Evolutionary conservation across 1,140 invertebrate species (phyloP).

Genomic region (Meloidogyne exigua): DNA sequence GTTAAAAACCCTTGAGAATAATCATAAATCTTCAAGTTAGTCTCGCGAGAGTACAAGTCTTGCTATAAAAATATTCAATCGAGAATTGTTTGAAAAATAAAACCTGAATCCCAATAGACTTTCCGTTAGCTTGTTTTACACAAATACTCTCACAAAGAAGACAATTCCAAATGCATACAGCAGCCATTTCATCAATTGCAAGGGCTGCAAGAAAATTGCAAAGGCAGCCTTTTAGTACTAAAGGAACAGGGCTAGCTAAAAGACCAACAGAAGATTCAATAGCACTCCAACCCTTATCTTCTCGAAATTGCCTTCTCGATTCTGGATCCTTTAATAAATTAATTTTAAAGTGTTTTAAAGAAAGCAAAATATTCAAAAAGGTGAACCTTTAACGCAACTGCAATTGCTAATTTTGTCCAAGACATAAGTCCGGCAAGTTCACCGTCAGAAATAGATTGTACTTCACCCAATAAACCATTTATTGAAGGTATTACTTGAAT

Average conservation of each 20-base stretch:
- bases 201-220: constrained; percentile 37
- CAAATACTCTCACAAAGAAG: constrained; percentile 39
- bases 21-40: constrained; percentile 33
- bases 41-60: constrained; percentile 39
- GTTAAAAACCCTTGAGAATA: constrained; percentile 39
- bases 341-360: neutral
- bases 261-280: constrained; percentile 35
- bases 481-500: constrained; percentile 10
- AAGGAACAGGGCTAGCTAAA: constrained; percentile 25
- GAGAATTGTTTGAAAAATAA: neutral
- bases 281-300: constrained; percentile 27
- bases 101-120: constrained; percentile 32
- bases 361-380: constrained; percentile 10
- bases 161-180: constrained; percentile 40
- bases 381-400: constrained; percentile 24
- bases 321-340: constrained; percentile 31
- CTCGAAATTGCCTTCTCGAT: constrained; percentile 31
- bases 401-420: constrained; percentile 30
- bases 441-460: constrained; percentile 31
- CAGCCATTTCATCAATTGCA: constrained; percentile 33
- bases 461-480: constrained; percentile 3
- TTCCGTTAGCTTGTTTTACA: constrained; percentile 29
- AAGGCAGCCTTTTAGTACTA: constrained; percentile 37
- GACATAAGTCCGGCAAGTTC: constrained; percentile 33
- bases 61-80: constrained; percentile 26